Evolutionary conservation across 2,888 invertebrate species (phyloP), one percentile per base, ranked within the genome.

Genomic region (Pollenia labialis): DNA sequence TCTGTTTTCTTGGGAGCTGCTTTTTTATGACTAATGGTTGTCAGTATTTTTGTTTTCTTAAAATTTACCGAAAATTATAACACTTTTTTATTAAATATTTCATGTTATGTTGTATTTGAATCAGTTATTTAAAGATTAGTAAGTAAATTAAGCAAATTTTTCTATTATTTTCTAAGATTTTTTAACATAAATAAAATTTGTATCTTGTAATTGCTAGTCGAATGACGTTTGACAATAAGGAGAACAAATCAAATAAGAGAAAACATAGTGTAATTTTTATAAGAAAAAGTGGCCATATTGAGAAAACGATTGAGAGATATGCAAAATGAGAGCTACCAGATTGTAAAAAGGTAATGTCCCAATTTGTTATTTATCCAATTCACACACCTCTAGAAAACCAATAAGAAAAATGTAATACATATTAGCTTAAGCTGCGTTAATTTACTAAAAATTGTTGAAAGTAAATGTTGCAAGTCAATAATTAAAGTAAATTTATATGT

Each of bases 181-280:
- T 62, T 46, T 40, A 60, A 58, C 11, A 83, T 32, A 66, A 68
- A 56, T 14, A 56, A 48, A 40, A 52, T 11, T 23, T 54, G 50
- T 32, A 50, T 44, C 11, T 44, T 8, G 4, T 32, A 68, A 75
- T 69, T 32, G 23, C 56, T 14, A 18, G 64, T 46, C 8, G n/a
- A 71, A 56, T 77, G 71, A 83, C 77, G 83, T 83, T 77, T 64
- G n/a, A 75, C 40, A 52, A 32, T 40, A 50, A 46, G 48, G 52
- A 23, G n/a, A 75, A 46, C 7, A 32, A 46, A 66, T 4, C 32
- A 11, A 18, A n/a, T 9, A 4, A 44, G 18, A 16, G 68, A 42
- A 64, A 48, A 66, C 72, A 58, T 8, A 64, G 9, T 18, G 12
- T 12, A 1, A 6, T n/a, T 23, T 11, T 12, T 16, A 9, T 16